Evolutionary conservation across 2,888 invertebrate species (phyloP), one percentile per base, ranked within the genome.

Genomic region (Diarsia dahlii): DNA sequence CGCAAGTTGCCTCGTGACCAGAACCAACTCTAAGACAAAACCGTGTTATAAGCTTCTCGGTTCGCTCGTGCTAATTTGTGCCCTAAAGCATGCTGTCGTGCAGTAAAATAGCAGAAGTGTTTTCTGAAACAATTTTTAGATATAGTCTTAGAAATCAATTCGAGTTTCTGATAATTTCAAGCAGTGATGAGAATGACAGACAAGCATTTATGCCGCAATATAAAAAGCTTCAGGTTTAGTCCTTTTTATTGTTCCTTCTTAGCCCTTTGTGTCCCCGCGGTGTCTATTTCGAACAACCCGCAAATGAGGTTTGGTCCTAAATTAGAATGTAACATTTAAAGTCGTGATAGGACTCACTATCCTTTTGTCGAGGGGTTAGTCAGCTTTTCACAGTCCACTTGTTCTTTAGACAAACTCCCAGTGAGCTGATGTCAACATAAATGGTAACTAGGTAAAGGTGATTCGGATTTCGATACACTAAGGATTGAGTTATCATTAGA

Each of bases 21-120:
- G 62, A 75, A 78, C 81, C 78, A 70, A 84, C 78, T 78, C 71
- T 66, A 84, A 73, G 52, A 58, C 64, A 50, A 73, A 60, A 52
- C 10, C 39, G 54, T 62, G 54, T 58, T 54, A 68, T 72, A 64
- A 68, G 63, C 66, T 48, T 46, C 46, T 58, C 2, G 56, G 0
- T 0, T 0, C 5, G 13, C 56, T 56, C 13, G 56, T 58, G 34
- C 67, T 39, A 50, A 58, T 62, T 48, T 71, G n/a, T 56, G 39
- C 48, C 50, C 28, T 54, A 62, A 23, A 1, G 39, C 50, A 46
- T 60, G 8, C n/a, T 10, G 10, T 46, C 18, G 18, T 45, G 18
- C 13, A 50, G 10, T 45, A 39, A 50, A 45, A 45, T 1, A n/a
- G 45, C 18, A 74, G 9, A 9, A 50, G 13, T 45, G 28, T 13